phyloP scores from a whole-genome alignment of 2,797 vertebrate genomes.

The Coregonus suidteri region DNA sequence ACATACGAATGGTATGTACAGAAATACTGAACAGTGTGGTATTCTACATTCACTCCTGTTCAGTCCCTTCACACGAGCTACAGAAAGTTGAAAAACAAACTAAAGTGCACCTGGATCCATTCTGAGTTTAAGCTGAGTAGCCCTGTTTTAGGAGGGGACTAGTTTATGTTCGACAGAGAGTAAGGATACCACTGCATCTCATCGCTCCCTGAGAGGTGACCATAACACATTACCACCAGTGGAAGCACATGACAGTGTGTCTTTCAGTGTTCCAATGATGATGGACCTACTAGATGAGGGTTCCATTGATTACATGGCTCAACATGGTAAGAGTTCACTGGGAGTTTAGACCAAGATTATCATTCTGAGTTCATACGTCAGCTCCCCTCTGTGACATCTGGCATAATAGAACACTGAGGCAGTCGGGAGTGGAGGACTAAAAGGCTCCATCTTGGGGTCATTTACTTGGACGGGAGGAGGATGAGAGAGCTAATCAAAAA shows the following conservation, averaged over 20 bases:
- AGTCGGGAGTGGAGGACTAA: slow-evolving; percentile 24
- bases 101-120: no score
- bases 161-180: neutral
- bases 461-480: slow-evolving; percentile 23
- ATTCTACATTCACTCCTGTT: no score
- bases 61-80: no score
- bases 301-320: slow-evolving; percentile 10
- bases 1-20: no score
- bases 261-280: no score
- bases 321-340: slow-evolving; percentile 47
- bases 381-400: slow-evolving; percentile 44
- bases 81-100: no score
- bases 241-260: no score
- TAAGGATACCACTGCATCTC: neutral
- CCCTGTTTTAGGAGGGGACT: neutral
- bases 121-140: neutral
- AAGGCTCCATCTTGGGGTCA: slow-evolving; percentile 16
- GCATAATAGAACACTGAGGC: slow-evolving; percentile 61
- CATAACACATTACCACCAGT: neutral
- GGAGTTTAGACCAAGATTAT: slow-evolving; percentile 66
- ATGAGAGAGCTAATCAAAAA: slow-evolving; percentile 22
- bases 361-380: slow-evolving; percentile 63
- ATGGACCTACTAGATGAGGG: neutral
- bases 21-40: no score
- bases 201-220: neutral